Evolutionary conservation across 1,140 invertebrate genomes (phyloP), one percentile per base, ranked within the genome.

Genomic region (Maconellicoccus hirsutus): DNA sequence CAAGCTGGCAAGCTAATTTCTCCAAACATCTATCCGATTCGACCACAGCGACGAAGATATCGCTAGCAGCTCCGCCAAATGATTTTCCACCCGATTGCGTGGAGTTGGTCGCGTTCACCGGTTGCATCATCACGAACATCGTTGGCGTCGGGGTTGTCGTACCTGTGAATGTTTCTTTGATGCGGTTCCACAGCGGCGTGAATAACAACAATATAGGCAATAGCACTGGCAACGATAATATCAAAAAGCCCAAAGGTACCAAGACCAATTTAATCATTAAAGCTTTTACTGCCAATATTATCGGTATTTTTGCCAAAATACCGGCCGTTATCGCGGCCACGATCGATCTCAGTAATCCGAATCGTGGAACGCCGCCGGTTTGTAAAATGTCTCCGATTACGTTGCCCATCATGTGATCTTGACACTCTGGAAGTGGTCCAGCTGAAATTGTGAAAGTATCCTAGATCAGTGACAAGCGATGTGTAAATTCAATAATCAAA

Each of bases 231-330:
- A 75, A 42, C 7, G 72, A 72, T 1, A 74, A 42, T 1, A 70
- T 39, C 12, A 75, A 70, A 12, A 75, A 39, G 1, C 70, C 71
- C 19, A 74, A 33, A 0, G 74, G 74, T 0, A 74, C 59, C 1
- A 75, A 27, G n/a, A 75, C 29, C 38, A 75, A 22, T 59, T 75
- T 75, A 12, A 75, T 42, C 16, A 75, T 69, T 1, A 75, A 33
- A 6, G 73, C 73, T 25, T 75, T 75, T 14, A 75, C 25, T 1
- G 72, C 71, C 7, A 75, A 61, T 12, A 75, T 39, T n/a, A 72
- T 70, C 14, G 74, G 74, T 16, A 75, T 73, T 59, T 75, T 75
- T n/a, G 72, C 71, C 14, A 75, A 22, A 7, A 75, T 70, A n/a
- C 70, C 63, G 10, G 73, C 73, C 0, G 72, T 66, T 0, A 73